Base-by-base conservation (phyloP, 2,113 vertebrate genomes). In the Muntiacus muntjak region DNA sequence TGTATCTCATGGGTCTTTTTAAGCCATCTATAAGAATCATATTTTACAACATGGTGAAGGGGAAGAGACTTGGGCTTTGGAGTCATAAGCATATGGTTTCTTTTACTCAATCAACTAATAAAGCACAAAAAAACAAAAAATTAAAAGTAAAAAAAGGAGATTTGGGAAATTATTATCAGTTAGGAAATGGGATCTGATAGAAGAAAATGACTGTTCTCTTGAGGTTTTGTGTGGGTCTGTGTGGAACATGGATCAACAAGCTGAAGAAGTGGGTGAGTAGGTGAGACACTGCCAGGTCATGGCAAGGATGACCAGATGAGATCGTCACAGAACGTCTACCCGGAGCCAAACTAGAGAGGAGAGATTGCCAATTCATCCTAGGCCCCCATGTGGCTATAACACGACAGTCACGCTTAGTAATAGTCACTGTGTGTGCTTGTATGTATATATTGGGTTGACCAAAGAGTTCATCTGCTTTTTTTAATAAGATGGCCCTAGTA, bases 1-100 rank as follows among this genome's bases (percentile, higher is more conserved):
- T 19, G 3, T 0, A 13, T 21, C 11, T 57, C 25, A 33, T 40
- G 26, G 2, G 36, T 14, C 28, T 12, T n/a, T 16, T 4, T 7
- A 30, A 76, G 17, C 15, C 13, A 5, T 3, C 3, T 7, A 3
- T 17, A 45, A 52, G 23, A 87, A 15, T 45, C 71, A 7, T 25
- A 25, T 26, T 50, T 62, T 60, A 60, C 12, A n/a, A 10, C 79
- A 12, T 3, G 13, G 9, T 11, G 25, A 23, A 33, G n/a, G 8
- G 21, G 17, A 43, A 6, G 52, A 13, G 78, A 55, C 19, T 12
- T 8, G 55, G 36, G 36, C 40, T 50, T 28, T 28, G 54, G n/a
- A 21, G 28, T 60, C 58, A 36, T 5, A 3, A 0, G 10, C 19
- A 58, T 19, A 40, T 12, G 36, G 6, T 40, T 74, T 74, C 36